phyloP scores from a whole-genome alignment of 2,888 invertebrate species.

The Thymelicus lineola region DNA sequence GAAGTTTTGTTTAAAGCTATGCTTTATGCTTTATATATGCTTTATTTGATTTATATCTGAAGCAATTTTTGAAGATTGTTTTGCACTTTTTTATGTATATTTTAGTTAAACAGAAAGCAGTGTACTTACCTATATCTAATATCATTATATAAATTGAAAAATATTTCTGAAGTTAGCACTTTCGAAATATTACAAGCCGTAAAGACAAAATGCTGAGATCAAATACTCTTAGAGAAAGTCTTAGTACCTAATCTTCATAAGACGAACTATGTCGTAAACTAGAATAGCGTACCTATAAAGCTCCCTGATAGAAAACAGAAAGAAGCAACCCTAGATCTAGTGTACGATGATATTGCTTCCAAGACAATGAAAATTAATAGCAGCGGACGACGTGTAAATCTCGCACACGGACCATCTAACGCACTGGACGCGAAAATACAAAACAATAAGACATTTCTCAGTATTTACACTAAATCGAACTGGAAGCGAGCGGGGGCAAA shows the following conservation, averaged over 20 bases:
- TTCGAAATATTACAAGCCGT: background rate
- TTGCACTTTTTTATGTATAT: too few species aligned
- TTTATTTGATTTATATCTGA: too few species aligned
- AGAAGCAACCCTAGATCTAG: constrained; percentile 6
- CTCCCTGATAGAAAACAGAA: constrained; percentile 3
- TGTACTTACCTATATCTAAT: too few species aligned
- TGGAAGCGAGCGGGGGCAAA: constrained; percentile 67
- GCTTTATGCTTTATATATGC: too few species aligned
- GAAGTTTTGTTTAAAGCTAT: too few species aligned
- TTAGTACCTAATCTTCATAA: constrained; percentile 18
- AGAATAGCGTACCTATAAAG: background rate
- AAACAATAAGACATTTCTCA: constrained; percentile 55
- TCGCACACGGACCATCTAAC: constrained; percentile 40
- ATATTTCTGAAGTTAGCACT: background rate
- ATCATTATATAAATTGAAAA: background rate
- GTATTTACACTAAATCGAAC: constrained; percentile 74
- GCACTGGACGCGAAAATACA: constrained; percentile 32
- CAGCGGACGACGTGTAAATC: background rate
- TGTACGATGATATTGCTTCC: constrained; percentile 16
- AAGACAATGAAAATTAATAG: constrained; percentile 22
- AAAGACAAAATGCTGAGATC: background rate
- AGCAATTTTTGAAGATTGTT: too few species aligned
- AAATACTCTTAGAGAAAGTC: background rate
- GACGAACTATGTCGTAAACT: constrained; percentile 22
- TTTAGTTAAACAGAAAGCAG: too few species aligned